Evolutionary conservation across 1,140 invertebrate species (phyloP), one percentile per base, ranked within the genome.

Genomic region (Drosophila kurseongensis): DNA sequence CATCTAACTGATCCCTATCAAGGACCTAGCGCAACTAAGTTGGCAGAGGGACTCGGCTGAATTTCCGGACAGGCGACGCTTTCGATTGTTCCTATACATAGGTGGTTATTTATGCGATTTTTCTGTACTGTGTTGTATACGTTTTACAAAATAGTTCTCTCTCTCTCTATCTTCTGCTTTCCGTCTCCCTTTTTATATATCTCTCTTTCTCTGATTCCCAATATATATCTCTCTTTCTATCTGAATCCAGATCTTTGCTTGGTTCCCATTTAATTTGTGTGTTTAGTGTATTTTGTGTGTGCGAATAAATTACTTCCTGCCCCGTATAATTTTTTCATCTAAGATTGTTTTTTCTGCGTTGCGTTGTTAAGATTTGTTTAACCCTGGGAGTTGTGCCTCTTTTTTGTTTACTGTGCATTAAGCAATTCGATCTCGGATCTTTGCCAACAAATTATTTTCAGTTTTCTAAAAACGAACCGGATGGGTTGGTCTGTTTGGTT

Each of bases 91-190:
- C 69, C 42, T 48, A 61, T 80, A 54, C 69, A 65, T 65, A 75
- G 48, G 66, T 47, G 57, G 62, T 61, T 78, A 57, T 71, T 60
- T 77, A 77, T 75, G 72, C 75, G 80, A 41, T 75, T 58, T 55
- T 18, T 47, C 27, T 71, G 65, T 83, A 67, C 48, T 75, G 38
- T 82, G 50, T 82, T 82, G 80, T 83, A 83, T 79, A 83, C 65
- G 58, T 50, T 80, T 86, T 86, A 84, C 80, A 84, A 84, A 84
- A 84, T 84, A 84, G 65, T 84, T 80, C 47, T 69, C 54, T 73
- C 45, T 72, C n/a, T 57, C 9, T 42, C 35, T 51, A 16, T 6
- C 9, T 32, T 32, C 29, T 7, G 29, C 6, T 63, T 13, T 59
- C 41, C 35, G 10, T 62, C 13, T 47, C 44, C 48, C 18, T 63